Conservation (phyloP, 2,888 invertebrate genomes). For the Lordiphosa andalusiaca region DNA sequence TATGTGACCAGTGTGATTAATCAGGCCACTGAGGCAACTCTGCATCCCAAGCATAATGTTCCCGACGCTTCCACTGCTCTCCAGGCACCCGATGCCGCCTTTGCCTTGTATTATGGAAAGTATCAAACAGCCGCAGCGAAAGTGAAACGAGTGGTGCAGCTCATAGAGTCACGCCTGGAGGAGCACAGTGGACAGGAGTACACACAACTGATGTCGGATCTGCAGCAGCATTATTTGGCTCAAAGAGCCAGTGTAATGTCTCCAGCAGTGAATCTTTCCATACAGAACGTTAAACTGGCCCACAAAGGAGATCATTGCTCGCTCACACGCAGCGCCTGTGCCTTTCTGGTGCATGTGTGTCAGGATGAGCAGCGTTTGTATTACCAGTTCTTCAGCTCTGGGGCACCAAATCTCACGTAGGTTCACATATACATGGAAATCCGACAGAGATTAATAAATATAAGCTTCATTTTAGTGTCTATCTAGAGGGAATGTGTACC, state of each 20-base stretch:
- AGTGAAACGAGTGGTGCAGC: constrained; percentile 88
- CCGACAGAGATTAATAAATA: background rate
- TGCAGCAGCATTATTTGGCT: constrained; percentile 90
- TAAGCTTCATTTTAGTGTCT: constrained; percentile 82
- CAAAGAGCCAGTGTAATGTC: constrained; percentile 86
- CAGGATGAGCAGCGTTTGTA: constrained; percentile 96
- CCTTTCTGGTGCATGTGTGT: constrained; percentile 94
- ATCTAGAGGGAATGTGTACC: constrained; percentile 91
- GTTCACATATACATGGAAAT: constrained; percentile 37
- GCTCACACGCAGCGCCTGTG: constrained; percentile 91
- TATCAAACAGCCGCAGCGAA: constrained; percentile 96
- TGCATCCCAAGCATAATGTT: constrained; percentile 78
- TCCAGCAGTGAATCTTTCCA: constrained; percentile 86
- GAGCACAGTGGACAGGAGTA: constrained; percentile 87
- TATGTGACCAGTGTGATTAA: constrained; percentile 89
- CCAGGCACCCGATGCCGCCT: constrained; percentile 84
- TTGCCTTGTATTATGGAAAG: constrained; percentile 95
- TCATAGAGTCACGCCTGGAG: constrained; percentile 89
- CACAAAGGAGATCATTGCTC: constrained; percentile 90
- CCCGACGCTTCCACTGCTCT: constrained; percentile 40
- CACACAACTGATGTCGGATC: constrained; percentile 86
- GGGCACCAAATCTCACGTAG: constrained; percentile 85
- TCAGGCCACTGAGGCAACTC: constrained; percentile 89
- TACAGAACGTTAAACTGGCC: constrained; percentile 84
- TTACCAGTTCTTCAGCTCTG: constrained; percentile 91